phyloP scores from a whole-genome alignment of 2,797 vertebrate genomes.

The Kryptolebias ocellatus region DNA sequence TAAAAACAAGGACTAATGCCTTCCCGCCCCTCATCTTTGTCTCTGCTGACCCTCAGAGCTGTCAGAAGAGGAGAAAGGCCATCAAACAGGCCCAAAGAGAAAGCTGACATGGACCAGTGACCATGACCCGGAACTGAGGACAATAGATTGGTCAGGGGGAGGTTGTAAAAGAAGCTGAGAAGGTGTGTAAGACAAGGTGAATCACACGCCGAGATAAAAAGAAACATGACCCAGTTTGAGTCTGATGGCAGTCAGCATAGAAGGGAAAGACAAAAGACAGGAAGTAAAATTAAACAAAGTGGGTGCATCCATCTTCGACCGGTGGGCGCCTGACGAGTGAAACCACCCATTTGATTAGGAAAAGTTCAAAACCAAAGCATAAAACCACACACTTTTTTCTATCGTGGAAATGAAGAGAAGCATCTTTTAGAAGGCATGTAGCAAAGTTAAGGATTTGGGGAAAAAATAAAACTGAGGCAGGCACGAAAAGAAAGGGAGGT shows the following conservation, averaged over 20 bases:
- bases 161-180: conserved; percentile 10
- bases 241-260: conserved; percentile 13
- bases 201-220: conserved; percentile 21
- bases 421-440: conserved; percentile 8
- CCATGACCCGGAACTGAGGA: conserved; percentile 81
- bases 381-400: conserved; percentile 4
- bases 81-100: conserved; percentile 83
- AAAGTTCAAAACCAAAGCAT: background rate
- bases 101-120: conserved; percentile 87
- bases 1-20: conserved; percentile 64
- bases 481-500: conserved; percentile 25
- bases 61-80: conserved; percentile 91
- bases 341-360: conserved; percentile 8
- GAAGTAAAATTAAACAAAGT: conserved; percentile 1
- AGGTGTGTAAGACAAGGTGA: conserved; percentile 46
- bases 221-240: conserved; percentile 41
- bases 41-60: conserved; percentile 83
- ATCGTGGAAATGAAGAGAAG: conserved; percentile 10
- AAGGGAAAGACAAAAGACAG: conserved; percentile 18
- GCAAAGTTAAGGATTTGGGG: conserved; percentile 23
- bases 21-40: conserved; percentile 58
- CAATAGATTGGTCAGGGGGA: conserved; percentile 56
- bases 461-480: conserved; percentile 5
- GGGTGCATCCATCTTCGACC: conserved; percentile 4
- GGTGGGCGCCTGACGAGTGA: background rate